Percentiles rank a stretch among this genome's conserved stretches.
These are phyloP conservation scores for Catostomus latipinnis DNA, from an alignment of 2,797 vertebrate species.

Conservation along the genomic window DNA sequence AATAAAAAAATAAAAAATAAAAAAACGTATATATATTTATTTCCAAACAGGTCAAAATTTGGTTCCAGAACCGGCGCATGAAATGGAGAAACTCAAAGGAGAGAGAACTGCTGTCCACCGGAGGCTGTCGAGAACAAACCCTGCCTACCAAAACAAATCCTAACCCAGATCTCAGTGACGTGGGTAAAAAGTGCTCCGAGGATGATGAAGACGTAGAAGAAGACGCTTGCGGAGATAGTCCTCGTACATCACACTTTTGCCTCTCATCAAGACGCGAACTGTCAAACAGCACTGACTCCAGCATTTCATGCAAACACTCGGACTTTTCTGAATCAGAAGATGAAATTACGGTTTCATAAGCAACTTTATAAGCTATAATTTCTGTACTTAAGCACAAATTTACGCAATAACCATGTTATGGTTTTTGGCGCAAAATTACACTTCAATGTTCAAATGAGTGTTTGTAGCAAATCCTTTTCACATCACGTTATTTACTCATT, in stretches of 20 bases:
- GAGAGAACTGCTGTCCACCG: constrained; percentile 92
- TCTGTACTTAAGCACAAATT: constrained; percentile 39
- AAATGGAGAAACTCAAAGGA: constrained; percentile 99
- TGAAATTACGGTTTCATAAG: constrained; percentile 95
- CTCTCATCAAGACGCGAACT: constrained; percentile 70
- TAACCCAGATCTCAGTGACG: constrained; percentile 95
- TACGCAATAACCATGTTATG: constrained; percentile 66
- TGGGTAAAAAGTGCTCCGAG: constrained; percentile 88
- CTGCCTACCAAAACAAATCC: constrained; percentile 95
- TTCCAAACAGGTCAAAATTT: constrained; percentile 90
- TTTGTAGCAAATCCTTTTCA: constrained; percentile 34
- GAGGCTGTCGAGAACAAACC: constrained; percentile 94
- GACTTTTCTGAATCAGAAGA: constrained; percentile 94
- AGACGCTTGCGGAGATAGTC: constrained; percentile 69
- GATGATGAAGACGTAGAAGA: constrained; percentile 73
- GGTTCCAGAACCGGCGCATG: constrained; percentile 98
- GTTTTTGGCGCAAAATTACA: constrained; percentile 61
- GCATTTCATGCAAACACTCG: constrained; percentile 88
- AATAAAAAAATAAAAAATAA: no score
- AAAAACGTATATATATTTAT: neutral
- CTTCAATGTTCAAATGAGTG: constrained; percentile 27
- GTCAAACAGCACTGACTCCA: constrained; percentile 75
- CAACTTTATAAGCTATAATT: constrained; percentile 45
- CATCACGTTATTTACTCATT: constrained; percentile 66
- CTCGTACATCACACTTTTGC: constrained; percentile 60